Evolutionary conservation across 1,140 invertebrate species (phyloP).

Genomic region (Stratiolaelaps scimitus): DNA sequence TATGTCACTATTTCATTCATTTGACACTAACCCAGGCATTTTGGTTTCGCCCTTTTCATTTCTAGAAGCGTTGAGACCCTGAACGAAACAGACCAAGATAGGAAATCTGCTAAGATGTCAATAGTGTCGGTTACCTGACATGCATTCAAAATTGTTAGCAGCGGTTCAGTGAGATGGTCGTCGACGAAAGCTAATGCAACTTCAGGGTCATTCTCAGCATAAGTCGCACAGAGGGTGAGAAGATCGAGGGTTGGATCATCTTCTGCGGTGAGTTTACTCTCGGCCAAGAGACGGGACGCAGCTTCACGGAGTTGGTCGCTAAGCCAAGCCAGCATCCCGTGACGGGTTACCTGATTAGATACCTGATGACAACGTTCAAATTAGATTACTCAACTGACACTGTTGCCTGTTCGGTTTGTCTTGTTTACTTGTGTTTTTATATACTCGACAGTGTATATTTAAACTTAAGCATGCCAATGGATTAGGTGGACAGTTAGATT

Average conservation of each 20-base stretch:
- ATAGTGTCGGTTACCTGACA: background rate
- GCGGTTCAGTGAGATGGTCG: too few relatives aligned
- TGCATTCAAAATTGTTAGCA: constrained; percentile 11
- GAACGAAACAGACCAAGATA: too few relatives aligned
- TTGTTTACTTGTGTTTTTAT: too few relatives aligned
- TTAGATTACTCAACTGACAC: background rate
- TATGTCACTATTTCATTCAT: too few relatives aligned
- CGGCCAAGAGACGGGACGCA: background rate
- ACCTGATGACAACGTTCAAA: background rate
- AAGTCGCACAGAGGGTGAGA: background rate
- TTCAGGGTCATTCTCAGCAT: constrained; percentile 12
- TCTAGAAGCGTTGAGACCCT: too few relatives aligned
- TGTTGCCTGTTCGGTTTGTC: too few relatives aligned
- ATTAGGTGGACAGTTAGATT: too few relatives aligned
- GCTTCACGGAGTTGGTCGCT: constrained; percentile 3
- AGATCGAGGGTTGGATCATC: constrained; percentile 12
- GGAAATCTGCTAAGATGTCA: too few relatives aligned
- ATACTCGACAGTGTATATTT: too few relatives aligned
- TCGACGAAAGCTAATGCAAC: background rate
- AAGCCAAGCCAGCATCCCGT: constrained; percentile 11
- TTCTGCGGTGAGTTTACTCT: background rate
- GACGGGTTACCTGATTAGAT: background rate
- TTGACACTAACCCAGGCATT: too few relatives aligned
- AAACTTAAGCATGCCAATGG: too few relatives aligned
- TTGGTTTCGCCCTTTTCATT: too few relatives aligned